Base-by-base conservation (phyloP, 2,113 vertebrate species). In the Podilymbus podiceps region DNA sequence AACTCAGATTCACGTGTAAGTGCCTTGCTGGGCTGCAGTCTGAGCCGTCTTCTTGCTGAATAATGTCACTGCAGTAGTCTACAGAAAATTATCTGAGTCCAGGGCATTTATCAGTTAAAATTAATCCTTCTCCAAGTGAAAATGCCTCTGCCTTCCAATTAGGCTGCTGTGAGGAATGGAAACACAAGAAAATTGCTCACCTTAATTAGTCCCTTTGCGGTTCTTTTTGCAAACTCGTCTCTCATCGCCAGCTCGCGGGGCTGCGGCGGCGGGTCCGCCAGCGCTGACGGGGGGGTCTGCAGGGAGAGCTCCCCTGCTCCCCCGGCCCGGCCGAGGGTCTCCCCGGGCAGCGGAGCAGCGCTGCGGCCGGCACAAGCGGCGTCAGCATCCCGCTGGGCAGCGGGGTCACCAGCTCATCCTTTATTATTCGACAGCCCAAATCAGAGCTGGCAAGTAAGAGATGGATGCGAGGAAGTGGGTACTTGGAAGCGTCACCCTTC, bases 171-270 rank as follows among this genome's bases (percentile, higher is more conserved):
- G 82, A 94, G 90, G 64, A 87, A 90, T 60, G 47, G 79, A 56
- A 82, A 85, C 88, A 72, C 55, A 63, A 64, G 88, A 4, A 63
- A 74, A 80, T 44, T 47, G 50, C 79, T 96, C 75, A 59, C 79
- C 75, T 71, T 97, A 88, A 95, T 96, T 63, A 97, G 82, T 94
- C 88, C 93, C 96, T 25, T 89, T 35, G 95, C 0, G 2, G 38
- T 52, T 59, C 22, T 52, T 49, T 33, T 31, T 47, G 88, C 17
- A 0, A 78, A 49, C 63, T 58, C 95, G 24, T 73, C 63, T 16
- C 78, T 88, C 60, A 31, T n/a, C 73, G 9, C 52, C 55, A 35
- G 71, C 47, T 86, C 33, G 0, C 20, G 0, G 31, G 55, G 46
- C 46, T 49, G 62, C 47, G 0, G 15, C 2, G 2, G 64, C 11